Percentiles rank a stretch among this genome's conserved stretches.
phyloP scores from a whole-genome alignment of 1,140 invertebrate genomes.

The Drosophila pruinosa region DNA sequence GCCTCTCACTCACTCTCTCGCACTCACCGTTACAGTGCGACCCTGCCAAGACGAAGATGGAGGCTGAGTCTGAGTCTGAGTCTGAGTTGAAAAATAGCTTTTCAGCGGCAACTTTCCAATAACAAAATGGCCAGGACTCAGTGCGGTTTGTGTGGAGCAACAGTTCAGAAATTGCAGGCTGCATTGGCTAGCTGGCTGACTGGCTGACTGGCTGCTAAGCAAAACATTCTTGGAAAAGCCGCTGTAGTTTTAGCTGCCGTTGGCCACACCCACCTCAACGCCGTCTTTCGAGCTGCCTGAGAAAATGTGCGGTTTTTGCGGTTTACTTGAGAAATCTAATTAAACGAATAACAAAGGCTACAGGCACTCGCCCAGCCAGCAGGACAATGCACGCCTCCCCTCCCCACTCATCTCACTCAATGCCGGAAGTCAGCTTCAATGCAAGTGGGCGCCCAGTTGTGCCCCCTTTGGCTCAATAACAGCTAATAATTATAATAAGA shows the following conservation, averaged over 20 bases:
- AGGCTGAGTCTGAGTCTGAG: neutral
- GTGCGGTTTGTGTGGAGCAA: constrained; percentile 49
- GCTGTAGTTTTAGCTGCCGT: constrained; percentile 2
- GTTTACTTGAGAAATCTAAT: constrained; percentile 80
- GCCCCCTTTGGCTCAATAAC: constrained; percentile 11
- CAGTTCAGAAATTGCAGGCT: constrained; percentile 62
- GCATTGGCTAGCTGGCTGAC: too few relatives aligned
- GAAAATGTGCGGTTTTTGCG: constrained; percentile 77
- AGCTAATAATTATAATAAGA: constrained; percentile 30
- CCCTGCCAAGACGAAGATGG: neutral
- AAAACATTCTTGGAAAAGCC: constrained; percentile 51
- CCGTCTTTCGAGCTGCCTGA: constrained; percentile 50
- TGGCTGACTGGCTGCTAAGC: constrained; percentile 26
- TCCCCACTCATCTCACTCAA: neutral
- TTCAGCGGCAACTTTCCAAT: constrained; percentile 58
- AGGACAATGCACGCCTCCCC: constrained; percentile 26
- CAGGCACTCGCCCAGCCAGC: constrained; percentile 18
- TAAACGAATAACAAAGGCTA: constrained; percentile 76
- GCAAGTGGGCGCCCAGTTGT: neutral
- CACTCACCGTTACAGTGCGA: neutral
- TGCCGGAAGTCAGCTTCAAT: constrained; percentile 21
- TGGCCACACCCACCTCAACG: constrained; percentile 7
- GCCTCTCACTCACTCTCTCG: neutral
- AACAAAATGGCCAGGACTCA: constrained; percentile 51
- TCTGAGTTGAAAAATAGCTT: constrained; percentile 62